Evolutionary conservation across 2,797 vertebrate genomes (phyloP), one percentile per base, ranked within the genome.

Genomic region (Tamandua tetradactyla): DNA sequence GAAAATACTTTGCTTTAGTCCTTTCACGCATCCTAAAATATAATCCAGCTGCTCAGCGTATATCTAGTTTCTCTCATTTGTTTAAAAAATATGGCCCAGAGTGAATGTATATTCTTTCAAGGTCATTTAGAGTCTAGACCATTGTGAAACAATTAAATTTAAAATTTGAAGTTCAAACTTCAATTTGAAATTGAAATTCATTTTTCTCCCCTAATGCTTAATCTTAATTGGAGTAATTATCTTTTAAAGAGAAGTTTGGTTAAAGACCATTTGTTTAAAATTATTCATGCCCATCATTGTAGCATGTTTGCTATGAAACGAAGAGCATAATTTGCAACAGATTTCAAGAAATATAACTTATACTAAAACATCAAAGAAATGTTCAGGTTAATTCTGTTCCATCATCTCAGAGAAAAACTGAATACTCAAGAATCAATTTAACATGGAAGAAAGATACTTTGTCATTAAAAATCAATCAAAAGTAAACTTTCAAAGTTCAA

Each of bases 381-480:
- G 66, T 69, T 82, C 22, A 25, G 57, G n/a, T 91, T 94, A 95
- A 94, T 88, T 93, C 37, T 94, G 17, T 37, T 47, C 7, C n/a
- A 81, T 93, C 42, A 91, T 25, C 87, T 92, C 72, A 69, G 85
- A 84, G 78, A 93, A 95, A 95, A 92, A 49, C 35, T 81, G 32
- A 94, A 25, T 95, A 75, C 40, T 93, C 35, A 68, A 83, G 42
- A 91, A 95, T 42, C 94, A 97, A 78, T 93, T 96, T 82, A 92
- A 85, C 27, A 79, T 92, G 37, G 52, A 74, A 64, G 25, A 90
- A 88, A 76, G 44, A 93, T 79, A 87, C 12, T 95, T 81, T 69
- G 30, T 89, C 71, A 93, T 96, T 95, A 91, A 94, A 97, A 90
- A 89, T 94, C 88, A 95, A 94, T 96, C 82, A 95, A 92, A 95